Evolutionary conservation across 2,888 invertebrate genomes (phyloP).

Genomic region (Anthrax anthrax): DNA sequence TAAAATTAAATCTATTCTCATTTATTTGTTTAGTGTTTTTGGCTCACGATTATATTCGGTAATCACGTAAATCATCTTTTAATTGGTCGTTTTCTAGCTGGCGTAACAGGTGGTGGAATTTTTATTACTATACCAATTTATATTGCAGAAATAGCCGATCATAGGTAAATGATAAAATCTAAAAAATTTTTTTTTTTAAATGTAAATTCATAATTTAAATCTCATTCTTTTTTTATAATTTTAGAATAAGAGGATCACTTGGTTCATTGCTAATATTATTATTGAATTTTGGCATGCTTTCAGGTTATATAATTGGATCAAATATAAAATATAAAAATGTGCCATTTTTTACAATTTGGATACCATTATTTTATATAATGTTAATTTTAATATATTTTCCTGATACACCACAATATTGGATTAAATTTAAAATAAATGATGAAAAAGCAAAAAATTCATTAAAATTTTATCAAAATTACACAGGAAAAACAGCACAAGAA

Average conservation of each 20-base stretch:
- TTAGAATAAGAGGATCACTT: slow-evolving; percentile 26
- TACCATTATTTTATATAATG: slow-evolving; percentile 22
- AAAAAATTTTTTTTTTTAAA: not conserved
- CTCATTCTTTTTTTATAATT: not conserved
- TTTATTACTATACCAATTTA: slow-evolving; percentile 26
- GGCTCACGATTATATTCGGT: slow-evolving; percentile 25
- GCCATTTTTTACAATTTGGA: slow-evolving; percentile 20
- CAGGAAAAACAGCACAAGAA: slow-evolving; percentile 15
- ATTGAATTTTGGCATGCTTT: slow-evolving; percentile 24
- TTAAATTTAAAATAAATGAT: slow-evolving; percentile 15
- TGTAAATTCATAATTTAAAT: no score
- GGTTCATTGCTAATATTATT: slow-evolving; percentile 25
- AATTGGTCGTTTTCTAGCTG: slow-evolving; percentile 24
- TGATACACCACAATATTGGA: slow-evolving; percentile 25
- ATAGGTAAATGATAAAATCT: slow-evolving; percentile 19
- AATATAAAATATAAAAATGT: slow-evolving; percentile 23
- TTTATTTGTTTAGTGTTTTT: slow-evolving; percentile 18
- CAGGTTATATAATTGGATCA: slow-evolving; percentile 23
- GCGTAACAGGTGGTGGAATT: slow-evolving; percentile 27
- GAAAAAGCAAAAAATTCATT: slow-evolving; percentile 22
- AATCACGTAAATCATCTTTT: slow-evolving; percentile 23
- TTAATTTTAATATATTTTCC: slow-evolving; percentile 20
- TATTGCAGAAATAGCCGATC: slow-evolving; percentile 29
- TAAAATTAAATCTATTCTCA: no score
- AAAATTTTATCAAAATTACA: slow-evolving; percentile 22